Evolutionary conservation across 2,797 vertebrate species (phyloP).

Genomic region (Sebastes itinus): DNA sequence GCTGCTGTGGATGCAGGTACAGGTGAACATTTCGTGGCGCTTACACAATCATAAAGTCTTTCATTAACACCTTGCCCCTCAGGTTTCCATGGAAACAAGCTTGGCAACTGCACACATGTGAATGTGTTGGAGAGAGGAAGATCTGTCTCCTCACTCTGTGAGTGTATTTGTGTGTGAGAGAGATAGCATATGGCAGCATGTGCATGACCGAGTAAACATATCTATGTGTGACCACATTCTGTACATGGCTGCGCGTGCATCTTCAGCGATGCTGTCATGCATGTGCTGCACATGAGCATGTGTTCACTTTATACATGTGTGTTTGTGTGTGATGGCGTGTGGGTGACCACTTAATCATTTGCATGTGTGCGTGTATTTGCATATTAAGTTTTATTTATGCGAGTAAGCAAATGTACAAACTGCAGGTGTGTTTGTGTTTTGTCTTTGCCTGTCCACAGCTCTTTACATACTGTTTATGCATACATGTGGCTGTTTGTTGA

Average conservation of each 20-base stretch:
- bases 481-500: not conserved
- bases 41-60: conserved; percentile 66
- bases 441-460: not conserved
- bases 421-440: conserved; percentile 42
- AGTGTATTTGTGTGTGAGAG: conserved; percentile 8
- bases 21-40: conserved; percentile 42
- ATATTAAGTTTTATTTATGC: conserved; percentile 40
- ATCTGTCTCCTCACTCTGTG: conserved; percentile 39
- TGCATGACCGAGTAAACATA: conserved; percentile 36
- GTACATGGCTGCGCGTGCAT: not conserved
- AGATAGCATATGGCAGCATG: conserved; percentile 60
- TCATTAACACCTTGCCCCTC: conserved; percentile 67
- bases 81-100: conserved; percentile 79
- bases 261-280: not conserved
- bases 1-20: conserved; percentile 30
- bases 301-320: not conserved
- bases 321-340: not conserved
- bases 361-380: conserved; percentile 48
- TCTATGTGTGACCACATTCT: not conserved
- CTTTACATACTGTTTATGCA: conserved; percentile 1
- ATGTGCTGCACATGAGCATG: not conserved
- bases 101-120: conserved; percentile 51
- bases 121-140: conserved; percentile 42
- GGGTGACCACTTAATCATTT: conserved; percentile 8
- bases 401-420: conserved; percentile 21